phyloP scores from a whole-genome alignment of 2,888 invertebrate genomes.

The Oscheius onirici region DNA sequence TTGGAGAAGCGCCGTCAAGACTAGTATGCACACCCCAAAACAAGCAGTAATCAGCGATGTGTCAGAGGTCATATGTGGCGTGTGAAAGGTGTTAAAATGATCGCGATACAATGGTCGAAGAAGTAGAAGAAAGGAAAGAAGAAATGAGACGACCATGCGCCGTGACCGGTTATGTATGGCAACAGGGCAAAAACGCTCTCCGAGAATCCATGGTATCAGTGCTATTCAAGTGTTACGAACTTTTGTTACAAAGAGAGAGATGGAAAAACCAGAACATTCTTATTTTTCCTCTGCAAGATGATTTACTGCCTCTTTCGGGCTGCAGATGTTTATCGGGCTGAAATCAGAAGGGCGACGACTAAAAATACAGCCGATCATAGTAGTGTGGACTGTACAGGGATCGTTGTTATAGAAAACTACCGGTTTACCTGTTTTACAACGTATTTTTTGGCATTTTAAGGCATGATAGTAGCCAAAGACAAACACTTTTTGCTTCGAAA shows the following conservation, averaged over 20 bases:
- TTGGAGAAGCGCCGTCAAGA: not conserved
- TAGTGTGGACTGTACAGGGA: too few relatives aligned
- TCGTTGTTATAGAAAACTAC: too few relatives aligned
- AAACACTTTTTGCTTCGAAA: too few relatives aligned
- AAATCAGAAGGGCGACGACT: too few relatives aligned
- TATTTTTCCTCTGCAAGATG: not conserved
- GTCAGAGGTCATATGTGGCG: not conserved
- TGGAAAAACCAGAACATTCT: too few relatives aligned
- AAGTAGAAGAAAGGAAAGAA: not conserved
- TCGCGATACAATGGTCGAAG: not conserved
- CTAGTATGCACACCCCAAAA: not conserved
- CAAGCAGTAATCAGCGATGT: not conserved
- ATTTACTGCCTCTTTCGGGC: not conserved
- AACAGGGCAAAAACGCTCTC: slow-evolving; percentile 13
- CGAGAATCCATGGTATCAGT: slow-evolving; percentile 5
- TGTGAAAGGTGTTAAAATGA: slow-evolving; percentile 2
- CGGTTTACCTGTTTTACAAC: too few relatives aligned
- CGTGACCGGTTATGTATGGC: slow-evolving; percentile 21
- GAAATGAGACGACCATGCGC: slow-evolving; percentile 13
- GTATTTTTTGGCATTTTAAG: too few relatives aligned
- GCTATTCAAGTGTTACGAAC: not conserved
- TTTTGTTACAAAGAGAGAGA: not conserved
- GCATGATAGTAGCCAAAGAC: too few relatives aligned
- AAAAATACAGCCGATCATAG: too few relatives aligned
- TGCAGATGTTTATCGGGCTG: not conserved